Conservation (phyloP, 2,888 invertebrate genomes). For the Scaptomyza parva region DNA sequence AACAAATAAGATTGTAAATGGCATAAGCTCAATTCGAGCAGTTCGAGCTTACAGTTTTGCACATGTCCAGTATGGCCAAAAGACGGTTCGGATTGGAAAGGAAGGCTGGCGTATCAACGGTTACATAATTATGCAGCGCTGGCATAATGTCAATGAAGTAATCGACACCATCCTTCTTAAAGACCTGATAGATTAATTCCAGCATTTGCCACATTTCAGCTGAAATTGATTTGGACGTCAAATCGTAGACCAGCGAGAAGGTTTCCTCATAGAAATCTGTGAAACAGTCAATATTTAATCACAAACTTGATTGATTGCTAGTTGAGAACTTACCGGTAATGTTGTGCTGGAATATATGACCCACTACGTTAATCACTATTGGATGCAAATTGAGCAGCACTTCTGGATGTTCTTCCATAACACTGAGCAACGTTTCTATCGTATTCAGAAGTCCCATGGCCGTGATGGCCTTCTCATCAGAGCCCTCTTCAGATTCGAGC, state of each 20-base stretch:
- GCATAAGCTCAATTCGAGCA: background rate
- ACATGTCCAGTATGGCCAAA: constrained; percentile 97
- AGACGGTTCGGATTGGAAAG: constrained; percentile 95
- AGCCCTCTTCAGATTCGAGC: constrained; percentile 92
- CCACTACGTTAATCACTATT: constrained; percentile 95
- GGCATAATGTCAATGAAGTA: constrained; percentile 99
- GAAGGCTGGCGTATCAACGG: constrained; percentile 97
- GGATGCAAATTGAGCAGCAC: constrained; percentile 96
- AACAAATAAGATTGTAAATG: background rate
- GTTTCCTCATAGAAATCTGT: constrained; percentile 99
- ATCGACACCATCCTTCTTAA: constrained; percentile 97
- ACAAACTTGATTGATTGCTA: background rate
- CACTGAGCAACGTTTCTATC: constrained; percentile 96
- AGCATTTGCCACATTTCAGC: constrained; percentile 98
- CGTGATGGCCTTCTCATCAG: constrained; percentile 98
- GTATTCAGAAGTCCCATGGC: constrained; percentile 98
- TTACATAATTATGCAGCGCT: constrained; percentile 98
- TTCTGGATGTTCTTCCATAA: constrained; percentile 93
- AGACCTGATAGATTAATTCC: constrained; percentile 93
- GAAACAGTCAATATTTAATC: constrained; percentile 37
- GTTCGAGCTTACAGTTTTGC: constrained; percentile 90
- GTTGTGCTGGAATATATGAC: constrained; percentile 92
- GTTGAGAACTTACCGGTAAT: constrained; percentile 88
- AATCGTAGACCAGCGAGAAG: constrained; percentile 94
- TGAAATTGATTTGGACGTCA: constrained; percentile 95